A percentile compares a stretch with the other conserved stretches of the same genome.
These are phyloP conservation scores for Eretmocerus hayati DNA, from an alignment of 2,888 invertebrate genomes.

Conservation along the genomic window DNA sequence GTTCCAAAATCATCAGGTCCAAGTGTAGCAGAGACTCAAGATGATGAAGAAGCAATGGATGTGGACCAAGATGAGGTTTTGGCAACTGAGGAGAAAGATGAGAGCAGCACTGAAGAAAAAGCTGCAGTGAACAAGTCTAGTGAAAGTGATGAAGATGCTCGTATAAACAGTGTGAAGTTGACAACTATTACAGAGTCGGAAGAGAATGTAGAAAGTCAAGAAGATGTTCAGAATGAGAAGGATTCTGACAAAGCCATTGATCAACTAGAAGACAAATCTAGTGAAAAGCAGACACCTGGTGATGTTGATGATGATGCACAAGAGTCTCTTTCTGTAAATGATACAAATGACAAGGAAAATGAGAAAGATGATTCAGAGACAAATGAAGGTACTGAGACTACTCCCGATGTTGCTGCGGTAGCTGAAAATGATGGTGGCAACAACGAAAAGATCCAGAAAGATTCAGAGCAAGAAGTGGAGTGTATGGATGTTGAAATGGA, in stretches of 20 bases:
- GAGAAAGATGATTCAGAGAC: slow-evolving; percentile 22
- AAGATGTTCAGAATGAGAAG: too few species aligned
- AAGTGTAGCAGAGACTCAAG: background rate
- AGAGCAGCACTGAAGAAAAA: too few species aligned
- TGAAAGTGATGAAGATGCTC: background rate
- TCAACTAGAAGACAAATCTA: too few species aligned
- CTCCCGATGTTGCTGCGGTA: slow-evolving; percentile 3
- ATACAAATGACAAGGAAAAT: slow-evolving; percentile 2
- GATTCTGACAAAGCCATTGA: too few species aligned
- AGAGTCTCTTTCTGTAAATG: too few species aligned
- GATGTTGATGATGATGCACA: too few species aligned
- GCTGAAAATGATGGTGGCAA: background rate
- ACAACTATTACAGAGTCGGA: background rate
- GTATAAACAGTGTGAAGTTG: background rate
- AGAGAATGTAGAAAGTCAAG: background rate
- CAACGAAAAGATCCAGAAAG: slow-evolving; percentile 14
- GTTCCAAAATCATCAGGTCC: slow-evolving; percentile 6
- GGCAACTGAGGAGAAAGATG: too few species aligned
- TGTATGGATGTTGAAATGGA: slow-evolving; percentile 26
- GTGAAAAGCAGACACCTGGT: too few species aligned
- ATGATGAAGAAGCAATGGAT: slow-evolving; percentile 19
- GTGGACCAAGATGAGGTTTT: slow-evolving; percentile 21
- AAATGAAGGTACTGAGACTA: slow-evolving; percentile 31
- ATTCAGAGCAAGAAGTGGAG: slow-evolving; percentile 30
- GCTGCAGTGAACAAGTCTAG: too few species aligned